A percentile compares a stretch with the other conserved stretches of the same genome.
phyloP scores from a whole-genome alignment of 2,113 vertebrate genomes.

The Pluvialis apricaria region DNA sequence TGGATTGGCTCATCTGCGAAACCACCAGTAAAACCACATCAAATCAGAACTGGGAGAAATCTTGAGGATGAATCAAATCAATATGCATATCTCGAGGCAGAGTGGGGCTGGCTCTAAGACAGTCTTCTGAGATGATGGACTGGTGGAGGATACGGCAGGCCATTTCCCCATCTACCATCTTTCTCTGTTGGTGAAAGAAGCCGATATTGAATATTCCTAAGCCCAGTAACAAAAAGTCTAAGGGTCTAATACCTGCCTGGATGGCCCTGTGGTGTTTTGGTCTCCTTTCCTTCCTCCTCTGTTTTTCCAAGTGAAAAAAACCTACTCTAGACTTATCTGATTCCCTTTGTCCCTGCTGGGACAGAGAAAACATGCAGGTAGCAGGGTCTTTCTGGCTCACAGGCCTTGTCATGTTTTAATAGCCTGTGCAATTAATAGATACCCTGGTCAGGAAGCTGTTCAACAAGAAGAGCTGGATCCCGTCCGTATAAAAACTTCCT shows the following conservation, averaged over 20 bases:
- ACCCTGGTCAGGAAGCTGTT: not conserved
- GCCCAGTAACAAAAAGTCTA: not conserved
- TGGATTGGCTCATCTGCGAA: not conserved
- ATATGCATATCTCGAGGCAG: accelerated
- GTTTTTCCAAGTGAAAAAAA: not conserved
- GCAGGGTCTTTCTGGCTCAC: accelerated
- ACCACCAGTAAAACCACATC: not conserved
- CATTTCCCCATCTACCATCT: not conserved
- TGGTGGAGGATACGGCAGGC: not conserved
- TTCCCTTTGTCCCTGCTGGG: not conserved
- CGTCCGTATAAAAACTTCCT: not conserved
- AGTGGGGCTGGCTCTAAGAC: not conserved
- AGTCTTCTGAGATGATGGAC: not conserved
- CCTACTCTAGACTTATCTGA: not conserved
- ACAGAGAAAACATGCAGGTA: not conserved
- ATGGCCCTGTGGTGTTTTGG: accelerated
- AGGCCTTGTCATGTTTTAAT: not conserved
- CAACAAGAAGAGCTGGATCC: not conserved
- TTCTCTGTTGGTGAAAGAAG: not conserved
- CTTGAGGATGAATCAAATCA: not conserved
- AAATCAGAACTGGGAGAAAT: not conserved
- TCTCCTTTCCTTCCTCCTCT: not conserved
- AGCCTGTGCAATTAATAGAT: not conserved
- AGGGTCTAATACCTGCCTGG: too few relatives aligned
- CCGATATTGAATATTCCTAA: not conserved